Evolutionary conservation across 2,113 vertebrate genomes (phyloP), one percentile per base, ranked within the genome.

Genomic region (Oreotrochilus melanogaster): DNA sequence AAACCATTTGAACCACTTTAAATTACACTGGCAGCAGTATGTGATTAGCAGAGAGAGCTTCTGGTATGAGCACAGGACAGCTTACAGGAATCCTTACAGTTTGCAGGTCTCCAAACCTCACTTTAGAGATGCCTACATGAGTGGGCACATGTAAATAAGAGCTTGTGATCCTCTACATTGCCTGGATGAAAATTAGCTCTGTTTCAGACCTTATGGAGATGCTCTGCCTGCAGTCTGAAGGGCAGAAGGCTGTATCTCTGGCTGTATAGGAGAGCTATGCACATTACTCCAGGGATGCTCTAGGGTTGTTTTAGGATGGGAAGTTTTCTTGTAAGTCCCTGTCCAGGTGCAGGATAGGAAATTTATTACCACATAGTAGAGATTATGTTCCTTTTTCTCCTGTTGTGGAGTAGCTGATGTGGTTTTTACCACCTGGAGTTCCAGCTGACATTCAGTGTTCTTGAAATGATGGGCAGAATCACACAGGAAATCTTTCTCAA

Each of bases 1-100:
- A 94, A 94, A 81, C 10, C n/a, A 88, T 70, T 82, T 79, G 71
- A 74, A 28, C 37, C 2, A 1, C 19, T 94, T 97, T 84, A 70
- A 94, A 93, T 95, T 89, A 58, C 58, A 60, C 71, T 95, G 83
- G 61, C 80, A 89, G 61, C n/a, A 69, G 14, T 37, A 21, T 54
- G 65, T 47, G 73, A 71, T 79, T 66, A 92, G 60, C 64, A 42
- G 66, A 71, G 69, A 74, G 75, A 65, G 50, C 61, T 78, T 21
- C 78, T 75, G 58, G 16, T 65, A 43, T 83, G 74, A 94, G 64
- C 6, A 2, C 28, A 67, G 72, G 47, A n/a, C 27, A 37, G 37
- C 54, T 50, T n/a, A 33, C 15, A 37, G 31, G 15, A 64, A 50
- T 71, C 47, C 69, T 65, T 51, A 7, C 47, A 58, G 33, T 45